These are phyloP conservation scores for Nestor notabilis DNA, from an alignment of 2,113 vertebrate species.

Conservation along the genomic window DNA sequence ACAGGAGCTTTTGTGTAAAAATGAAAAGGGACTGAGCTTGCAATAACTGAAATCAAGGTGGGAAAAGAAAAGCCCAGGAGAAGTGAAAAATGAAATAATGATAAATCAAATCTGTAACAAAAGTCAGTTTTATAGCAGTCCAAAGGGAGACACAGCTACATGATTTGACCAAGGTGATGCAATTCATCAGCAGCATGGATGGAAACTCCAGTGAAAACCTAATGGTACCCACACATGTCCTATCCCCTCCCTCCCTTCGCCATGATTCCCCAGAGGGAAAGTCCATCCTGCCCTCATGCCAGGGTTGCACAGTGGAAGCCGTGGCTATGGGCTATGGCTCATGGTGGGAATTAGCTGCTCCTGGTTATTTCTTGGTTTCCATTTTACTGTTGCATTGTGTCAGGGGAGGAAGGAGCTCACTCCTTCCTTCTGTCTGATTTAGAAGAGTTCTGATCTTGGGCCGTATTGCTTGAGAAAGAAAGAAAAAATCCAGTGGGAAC, in stretches of 20 bases:
- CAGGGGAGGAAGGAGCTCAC: neutral
- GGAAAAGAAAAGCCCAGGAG: neutral
- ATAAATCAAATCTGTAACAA: neutral
- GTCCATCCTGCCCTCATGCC: neutral
- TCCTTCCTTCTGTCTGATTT: neutral
- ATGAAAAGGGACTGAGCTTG: neutral
- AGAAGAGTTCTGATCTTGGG: neutral
- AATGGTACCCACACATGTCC: neutral
- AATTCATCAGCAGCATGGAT: neutral
- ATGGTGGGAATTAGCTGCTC: neutral
- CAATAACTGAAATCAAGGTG: neutral
- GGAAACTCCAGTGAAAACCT: neutral
- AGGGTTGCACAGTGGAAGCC: neutral
- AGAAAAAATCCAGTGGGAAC: neutral
- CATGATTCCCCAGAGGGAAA: neutral
- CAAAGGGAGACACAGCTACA: neutral
- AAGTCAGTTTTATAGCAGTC: neutral
- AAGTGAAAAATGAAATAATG: neutral
- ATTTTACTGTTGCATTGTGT: accelerated
- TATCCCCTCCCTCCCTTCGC: neutral
- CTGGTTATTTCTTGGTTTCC: neutral
- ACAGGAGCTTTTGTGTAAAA: neutral
- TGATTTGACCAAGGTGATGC: neutral
- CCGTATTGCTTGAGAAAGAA: neutral
- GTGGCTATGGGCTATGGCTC: neutral